Base-by-base conservation (phyloP, 1,140 invertebrate genomes). In the Linepithema humile region DNA sequence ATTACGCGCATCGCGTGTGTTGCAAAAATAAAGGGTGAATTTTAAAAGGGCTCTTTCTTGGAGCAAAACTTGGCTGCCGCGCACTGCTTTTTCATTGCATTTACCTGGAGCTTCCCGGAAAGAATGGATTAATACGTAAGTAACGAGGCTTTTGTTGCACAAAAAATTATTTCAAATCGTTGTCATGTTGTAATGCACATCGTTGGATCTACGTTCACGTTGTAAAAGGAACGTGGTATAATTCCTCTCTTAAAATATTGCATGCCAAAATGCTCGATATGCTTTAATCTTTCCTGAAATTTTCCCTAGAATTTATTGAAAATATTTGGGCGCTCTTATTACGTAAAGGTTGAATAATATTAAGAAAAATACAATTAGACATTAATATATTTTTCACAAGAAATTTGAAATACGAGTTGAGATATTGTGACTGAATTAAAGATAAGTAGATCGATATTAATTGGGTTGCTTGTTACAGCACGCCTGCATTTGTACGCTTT, bases 1-100 rank as follows among this genome's bases (percentile, higher is more conserved):
- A 77, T 57, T 86, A 82, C 67, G 84, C 65, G 82, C 43, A 62
- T 82, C 64, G 70, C 80, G 78, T 82, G 78, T 38, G 23, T 74
- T 59, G 70, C 43, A 29, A 35, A 82, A 69, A 32, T 74, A 82
- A 57, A 72, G 78, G 78, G 67, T 82, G 78, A 74, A 82, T 82
- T 82, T 82, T 82, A 82, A 82, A 82, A 57, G 45, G 48, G 20
- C 64, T 43, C 48, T 55, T 80, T 78, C 62, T 67, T 32, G 64
- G 48, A 70, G 64, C 50, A 67, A 80, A 9, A 12, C 43, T 23
- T 35, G n/a, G 29, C 32, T 32, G 17, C 59, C 23, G 29, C 40
- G 70, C 70, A 64, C 77, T 60, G 35, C 75, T 80, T 80, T 74
- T 82, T 73, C 65, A 82, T 82, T 69, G 17, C 69, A 40, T 48